Percentiles rank a stretch among this genome's conserved stretches.
Conservation (phyloP, 2,797 vertebrate species). For the Xenentodon cancila region DNA sequence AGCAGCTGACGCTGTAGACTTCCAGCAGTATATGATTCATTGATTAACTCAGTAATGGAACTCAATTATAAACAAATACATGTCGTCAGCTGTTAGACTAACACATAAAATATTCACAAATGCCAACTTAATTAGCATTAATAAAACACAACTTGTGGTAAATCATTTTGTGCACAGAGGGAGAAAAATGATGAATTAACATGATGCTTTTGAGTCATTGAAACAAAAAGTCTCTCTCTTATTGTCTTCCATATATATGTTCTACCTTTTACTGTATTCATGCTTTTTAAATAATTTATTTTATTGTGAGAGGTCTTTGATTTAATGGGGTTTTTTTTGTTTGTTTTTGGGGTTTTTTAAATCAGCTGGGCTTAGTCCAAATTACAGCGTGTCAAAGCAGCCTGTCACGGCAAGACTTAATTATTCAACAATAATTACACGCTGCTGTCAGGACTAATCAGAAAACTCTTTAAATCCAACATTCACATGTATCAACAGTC, state of each 20-base stretch:
- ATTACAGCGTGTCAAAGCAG: constrained; percentile 16
- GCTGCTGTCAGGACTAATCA: constrained; percentile 3
- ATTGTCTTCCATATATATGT: neutral
- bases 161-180: neutral
- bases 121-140: neutral
- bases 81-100: neutral
- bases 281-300: neutral
- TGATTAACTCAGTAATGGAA: constrained; percentile 14
- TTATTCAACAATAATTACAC: constrained; percentile 37
- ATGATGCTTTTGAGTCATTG: neutral
- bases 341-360: neutral
- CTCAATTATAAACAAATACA: constrained; percentile 5
- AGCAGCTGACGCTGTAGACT: neutral
- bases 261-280: too few species aligned
- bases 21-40: neutral
- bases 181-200: neutral
- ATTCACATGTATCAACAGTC: neutral
- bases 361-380: constrained; percentile 9
- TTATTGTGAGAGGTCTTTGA: neutral
- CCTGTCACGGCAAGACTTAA: constrained; percentile 33
- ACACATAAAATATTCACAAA: neutral
- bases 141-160: neutral
- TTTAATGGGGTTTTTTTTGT: too few species aligned
- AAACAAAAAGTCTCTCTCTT: neutral
- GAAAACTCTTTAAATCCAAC: constrained; percentile 6